Evolutionary conservation across 2,888 invertebrate genomes (phyloP).

Genomic region (Cryptophagus acutangulus): DNA sequence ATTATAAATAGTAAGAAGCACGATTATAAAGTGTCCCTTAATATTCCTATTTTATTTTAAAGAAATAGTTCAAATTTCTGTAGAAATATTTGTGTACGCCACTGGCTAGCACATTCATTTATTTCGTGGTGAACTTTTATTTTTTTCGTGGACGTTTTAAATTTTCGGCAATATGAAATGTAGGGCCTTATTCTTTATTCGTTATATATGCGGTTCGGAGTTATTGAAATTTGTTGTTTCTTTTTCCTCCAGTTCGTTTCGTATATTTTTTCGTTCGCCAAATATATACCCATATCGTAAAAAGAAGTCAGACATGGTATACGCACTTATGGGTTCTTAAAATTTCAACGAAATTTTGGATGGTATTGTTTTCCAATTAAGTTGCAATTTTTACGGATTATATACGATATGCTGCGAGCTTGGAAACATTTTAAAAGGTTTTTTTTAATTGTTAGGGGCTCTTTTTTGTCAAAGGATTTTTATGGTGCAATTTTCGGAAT

Average conservation of each 20-base stretch:
- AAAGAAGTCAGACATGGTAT: not conserved
- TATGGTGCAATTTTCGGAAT: too few relatives aligned
- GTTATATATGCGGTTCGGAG: slow-evolving; percentile 9
- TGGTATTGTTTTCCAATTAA: slow-evolving; percentile 5
- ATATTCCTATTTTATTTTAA: too few relatives aligned
- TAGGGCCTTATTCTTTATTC: not conserved
- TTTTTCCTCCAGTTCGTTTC: not conserved
- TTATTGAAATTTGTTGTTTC: slow-evolving; percentile 15
- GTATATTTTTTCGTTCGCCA: not conserved
- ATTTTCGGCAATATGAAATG: slow-evolving; percentile 22
- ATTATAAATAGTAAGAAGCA: too few relatives aligned
- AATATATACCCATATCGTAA: not conserved
- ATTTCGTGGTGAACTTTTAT: too few relatives aligned
- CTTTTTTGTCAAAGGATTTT: too few relatives aligned
- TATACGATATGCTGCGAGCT: slow-evolving; percentile 24
- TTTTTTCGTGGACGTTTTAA: too few relatives aligned
- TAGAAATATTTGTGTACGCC: too few relatives aligned
- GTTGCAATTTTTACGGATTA: slow-evolving; percentile 9
- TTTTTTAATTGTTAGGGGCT: too few relatives aligned
- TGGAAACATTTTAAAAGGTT: slow-evolving; percentile 23
- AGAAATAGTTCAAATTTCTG: too few relatives aligned
- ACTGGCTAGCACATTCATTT: too few relatives aligned
- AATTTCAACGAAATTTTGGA: not conserved
- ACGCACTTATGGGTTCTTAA: too few relatives aligned
- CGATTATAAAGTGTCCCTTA: too few relatives aligned